phyloP scores from a whole-genome alignment of 2,797 vertebrate genomes.

The Mareca penelope region DNA sequence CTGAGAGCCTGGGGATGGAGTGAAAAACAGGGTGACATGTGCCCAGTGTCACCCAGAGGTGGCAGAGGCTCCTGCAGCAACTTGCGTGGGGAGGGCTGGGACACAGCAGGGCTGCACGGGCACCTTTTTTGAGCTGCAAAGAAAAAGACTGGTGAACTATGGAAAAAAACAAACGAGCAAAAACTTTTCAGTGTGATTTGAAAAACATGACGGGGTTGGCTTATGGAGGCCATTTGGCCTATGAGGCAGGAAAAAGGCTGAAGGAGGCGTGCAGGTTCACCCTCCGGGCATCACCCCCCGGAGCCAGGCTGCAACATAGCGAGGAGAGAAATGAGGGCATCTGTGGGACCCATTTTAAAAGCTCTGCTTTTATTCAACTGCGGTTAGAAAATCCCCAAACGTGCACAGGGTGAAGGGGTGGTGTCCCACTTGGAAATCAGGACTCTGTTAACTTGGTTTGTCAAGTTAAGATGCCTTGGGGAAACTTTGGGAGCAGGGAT shows the following conservation, averaged over 20 bases:
- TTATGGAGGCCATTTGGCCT: neutral
- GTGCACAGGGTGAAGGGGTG: neutral
- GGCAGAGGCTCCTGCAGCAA: neutral
- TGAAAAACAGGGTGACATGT: neutral
- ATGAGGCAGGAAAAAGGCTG: neutral
- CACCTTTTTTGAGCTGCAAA: fast-evolving
- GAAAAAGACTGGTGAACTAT: neutral
- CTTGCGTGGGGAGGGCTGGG: fast-evolving
- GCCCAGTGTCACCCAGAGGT: neutral
- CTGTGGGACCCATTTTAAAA: neutral
- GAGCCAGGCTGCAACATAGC: neutral
- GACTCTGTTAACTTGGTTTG: neutral
- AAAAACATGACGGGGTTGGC: neutral
- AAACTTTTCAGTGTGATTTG: neutral
- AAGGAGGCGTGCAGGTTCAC: neutral
- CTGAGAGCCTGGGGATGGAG: fast-evolving
- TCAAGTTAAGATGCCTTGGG: neutral
- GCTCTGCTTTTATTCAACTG: neutral
- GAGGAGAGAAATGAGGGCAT: neutral
- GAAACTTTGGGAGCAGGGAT: neutral
- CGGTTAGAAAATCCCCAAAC: neutral
- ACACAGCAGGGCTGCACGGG: neutral
- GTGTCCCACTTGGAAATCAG: neutral
- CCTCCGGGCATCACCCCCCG: neutral
- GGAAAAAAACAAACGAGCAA: neutral